These are phyloP conservation scores for Amiota minor DNA, from an alignment of 2,888 invertebrate species.

Conservation along the genomic window DNA sequence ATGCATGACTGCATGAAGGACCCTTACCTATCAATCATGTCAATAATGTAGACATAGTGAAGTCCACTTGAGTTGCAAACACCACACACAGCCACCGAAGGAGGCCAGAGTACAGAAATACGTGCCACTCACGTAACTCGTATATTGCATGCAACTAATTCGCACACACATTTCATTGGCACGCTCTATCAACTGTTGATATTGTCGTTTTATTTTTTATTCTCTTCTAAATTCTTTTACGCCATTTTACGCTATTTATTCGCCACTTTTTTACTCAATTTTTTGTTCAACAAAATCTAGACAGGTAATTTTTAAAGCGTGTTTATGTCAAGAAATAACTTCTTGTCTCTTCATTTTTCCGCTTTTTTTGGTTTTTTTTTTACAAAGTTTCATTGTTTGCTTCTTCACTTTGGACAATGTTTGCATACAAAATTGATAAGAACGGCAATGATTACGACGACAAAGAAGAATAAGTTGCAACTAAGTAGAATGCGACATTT, in stretches of 20 bases:
- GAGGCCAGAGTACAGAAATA: neutral
- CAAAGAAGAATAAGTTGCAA: too few species aligned
- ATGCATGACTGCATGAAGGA: too few species aligned
- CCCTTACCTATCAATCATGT: too few species aligned
- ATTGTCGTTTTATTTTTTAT: neutral
- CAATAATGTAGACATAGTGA: too few species aligned
- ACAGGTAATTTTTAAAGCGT: conserved; percentile 8
- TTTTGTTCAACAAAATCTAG: too few species aligned
- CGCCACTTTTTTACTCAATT: too few species aligned
- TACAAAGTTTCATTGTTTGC: conserved; percentile 54
- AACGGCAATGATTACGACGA: neutral
- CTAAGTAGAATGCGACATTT: too few species aligned
- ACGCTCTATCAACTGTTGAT: conserved; percentile 9
- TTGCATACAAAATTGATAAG: conserved; percentile 69
- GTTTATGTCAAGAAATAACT: conserved; percentile 7
- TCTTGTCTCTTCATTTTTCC: neutral
- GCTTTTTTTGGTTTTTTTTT: conserved; percentile 29
- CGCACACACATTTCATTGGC: conserved; percentile 7
- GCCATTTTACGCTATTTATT: too few species aligned
- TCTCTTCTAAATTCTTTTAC: too few species aligned
- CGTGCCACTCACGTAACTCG: neutral
- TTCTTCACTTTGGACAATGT: conserved; percentile 67
- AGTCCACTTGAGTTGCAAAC: too few species aligned
- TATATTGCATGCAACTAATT: neutral
- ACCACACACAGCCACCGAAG: too few species aligned